Conservation (phyloP, 2,888 invertebrate genomes). For the Celastrina argiolus region DNA sequence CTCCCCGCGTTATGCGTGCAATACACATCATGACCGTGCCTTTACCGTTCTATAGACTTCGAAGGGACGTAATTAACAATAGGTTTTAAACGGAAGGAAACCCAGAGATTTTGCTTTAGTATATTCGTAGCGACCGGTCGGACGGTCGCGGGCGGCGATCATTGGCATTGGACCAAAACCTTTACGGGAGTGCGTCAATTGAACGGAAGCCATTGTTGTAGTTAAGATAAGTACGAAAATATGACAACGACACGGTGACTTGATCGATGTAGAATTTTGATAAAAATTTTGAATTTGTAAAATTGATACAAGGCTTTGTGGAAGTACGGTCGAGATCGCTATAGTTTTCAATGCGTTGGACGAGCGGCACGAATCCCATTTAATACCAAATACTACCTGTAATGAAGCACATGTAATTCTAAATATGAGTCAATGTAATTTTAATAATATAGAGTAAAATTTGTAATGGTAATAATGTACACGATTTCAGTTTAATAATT, state of each 20-base stretch:
- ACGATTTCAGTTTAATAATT: not conserved
- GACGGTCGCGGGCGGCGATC: conserved; percentile 52
- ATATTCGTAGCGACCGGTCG: conserved; percentile 57
- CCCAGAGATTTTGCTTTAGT: conserved; percentile 57
- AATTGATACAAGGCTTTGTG: conserved; percentile 1
- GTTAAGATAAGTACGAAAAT: conserved; percentile 54
- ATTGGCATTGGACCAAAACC: conserved; percentile 60
- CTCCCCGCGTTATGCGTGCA: conserved; percentile 68
- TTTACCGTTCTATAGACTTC: conserved; percentile 77
- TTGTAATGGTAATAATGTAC: conserved; percentile 16
- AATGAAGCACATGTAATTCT: conserved; percentile 3
- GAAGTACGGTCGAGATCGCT: not conserved
- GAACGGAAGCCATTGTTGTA: conserved; percentile 59
- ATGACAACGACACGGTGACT: conserved; percentile 64
- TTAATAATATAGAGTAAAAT: conserved; percentile 15
- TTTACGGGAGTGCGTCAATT: conserved; percentile 62
- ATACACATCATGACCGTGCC: conserved; percentile 78
- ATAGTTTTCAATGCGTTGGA: not conserved
- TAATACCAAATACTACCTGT: conserved; percentile 7
- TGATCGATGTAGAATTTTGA: conserved; percentile 52
- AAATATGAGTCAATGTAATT: conserved; percentile 5
- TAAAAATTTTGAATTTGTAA: conserved; percentile 42
- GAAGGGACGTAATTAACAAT: conserved; percentile 78
- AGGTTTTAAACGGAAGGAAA: conserved; percentile 61
- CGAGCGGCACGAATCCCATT: not conserved